Evolutionary conservation across 2,113 vertebrate species (phyloP).

Genomic region (Setophaga coronata): DNA sequence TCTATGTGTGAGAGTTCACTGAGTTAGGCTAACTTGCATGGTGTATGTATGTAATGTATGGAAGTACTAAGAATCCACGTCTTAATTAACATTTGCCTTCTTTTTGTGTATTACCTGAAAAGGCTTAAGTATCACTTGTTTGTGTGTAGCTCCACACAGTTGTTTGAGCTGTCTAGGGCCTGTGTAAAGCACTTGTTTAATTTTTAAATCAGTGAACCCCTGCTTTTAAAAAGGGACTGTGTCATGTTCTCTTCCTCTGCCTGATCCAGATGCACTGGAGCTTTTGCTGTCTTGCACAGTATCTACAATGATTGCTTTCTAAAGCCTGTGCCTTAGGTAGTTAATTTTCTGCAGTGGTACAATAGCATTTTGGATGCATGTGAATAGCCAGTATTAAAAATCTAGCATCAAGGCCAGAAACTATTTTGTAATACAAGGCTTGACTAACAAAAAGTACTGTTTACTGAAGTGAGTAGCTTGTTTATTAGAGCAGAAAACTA

Average conservation of each 20-base stretch:
- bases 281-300: background rate
- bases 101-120: background rate
- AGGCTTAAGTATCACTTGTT: background rate
- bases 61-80: background rate
- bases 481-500: constrained; percentile 6
- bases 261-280: background rate
- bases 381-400: constrained; percentile 16
- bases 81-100: background rate
- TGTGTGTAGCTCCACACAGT: background rate
- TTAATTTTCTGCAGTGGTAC: background rate
- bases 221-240: background rate
- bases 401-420: background rate
- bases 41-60: background rate
- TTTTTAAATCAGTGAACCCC: background rate
- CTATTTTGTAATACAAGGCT: background rate
- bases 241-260: background rate
- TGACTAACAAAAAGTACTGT: background rate
- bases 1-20: background rate
- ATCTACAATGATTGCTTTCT: background rate
- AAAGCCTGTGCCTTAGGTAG: constrained; percentile 17
- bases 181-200: background rate
- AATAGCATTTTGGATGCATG: background rate
- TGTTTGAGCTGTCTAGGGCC: background rate
- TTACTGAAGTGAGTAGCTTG: background rate
- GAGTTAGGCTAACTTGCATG: background rate